Base-by-base conservation (phyloP, 2,888 invertebrate species). In the Andrena chrysosceles region DNA sequence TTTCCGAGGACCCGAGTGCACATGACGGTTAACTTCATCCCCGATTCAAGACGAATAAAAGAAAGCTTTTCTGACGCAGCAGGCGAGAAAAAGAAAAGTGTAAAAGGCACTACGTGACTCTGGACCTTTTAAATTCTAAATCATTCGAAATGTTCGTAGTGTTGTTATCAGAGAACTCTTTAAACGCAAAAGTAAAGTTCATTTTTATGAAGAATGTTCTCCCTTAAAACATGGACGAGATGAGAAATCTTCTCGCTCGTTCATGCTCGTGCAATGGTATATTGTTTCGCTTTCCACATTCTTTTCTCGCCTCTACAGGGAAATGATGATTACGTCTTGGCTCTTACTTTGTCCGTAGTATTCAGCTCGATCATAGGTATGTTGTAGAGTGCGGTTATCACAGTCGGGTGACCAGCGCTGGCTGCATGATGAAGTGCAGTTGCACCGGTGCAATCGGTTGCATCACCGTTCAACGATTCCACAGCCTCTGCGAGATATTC, bases 361-460 rank as follows among this genome's bases (percentile, higher is more conserved):
- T 97, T 96, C 35, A 96, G 94, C 79, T 96, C 95, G 16, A 97
- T 96, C 5, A 96, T 96, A 60, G 92, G 90, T 60, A 92, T 89
- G 42, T 87, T 91, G 54, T 97, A 94, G 31, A 98, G 94, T 62
- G 96, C 94, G 66, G 95, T 95, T 2, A 96, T 96, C 23, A 97
- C 95, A 29, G 95, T 94, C 0, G 95, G 94, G 93, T 97, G 96
- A 0, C 97, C 97, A 42, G 96, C 96, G 64, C 96, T 95, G 0
- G 97, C 96, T 0, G 97, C 97, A 80, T 97, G 95, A 89, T 97
- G 97, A 10, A 98, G 95, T 0, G 97, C 96, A 2, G 97, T 96
- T 91, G 96, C 96, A 0, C 96, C 97, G 33, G 96, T 96, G 81
- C 95, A 95, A 92, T 97, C 97, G 26, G 94, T 94, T 8, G 95